Conservation (phyloP, 2,797 vertebrate genomes). For the Pipistrellus kuhlii region DNA sequence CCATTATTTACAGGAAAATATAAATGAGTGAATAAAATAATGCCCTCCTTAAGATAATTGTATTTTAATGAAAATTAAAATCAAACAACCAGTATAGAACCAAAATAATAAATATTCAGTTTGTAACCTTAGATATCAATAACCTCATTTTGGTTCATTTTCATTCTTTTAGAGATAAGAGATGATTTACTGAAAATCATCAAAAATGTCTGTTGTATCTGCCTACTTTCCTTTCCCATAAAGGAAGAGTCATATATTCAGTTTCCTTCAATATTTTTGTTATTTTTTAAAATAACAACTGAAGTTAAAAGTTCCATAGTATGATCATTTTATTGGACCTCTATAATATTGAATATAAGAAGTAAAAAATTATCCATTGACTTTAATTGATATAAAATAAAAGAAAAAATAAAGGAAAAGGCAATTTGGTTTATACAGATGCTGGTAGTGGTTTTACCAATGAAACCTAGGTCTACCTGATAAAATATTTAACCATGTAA, state of each 20-base stretch:
- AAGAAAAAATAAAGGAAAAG: not conserved
- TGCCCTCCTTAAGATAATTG: not conserved
- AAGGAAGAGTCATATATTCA: not conserved
- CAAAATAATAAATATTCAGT: not conserved
- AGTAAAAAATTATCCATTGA: not conserved
- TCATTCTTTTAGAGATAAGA: not conserved
- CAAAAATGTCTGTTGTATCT: not conserved
- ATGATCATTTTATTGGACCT: not conserved
- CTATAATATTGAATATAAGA: not conserved
- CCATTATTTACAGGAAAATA: constrained; percentile 6
- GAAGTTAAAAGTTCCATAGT: not conserved
- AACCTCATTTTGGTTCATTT: not conserved
- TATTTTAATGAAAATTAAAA: constrained; percentile 56
- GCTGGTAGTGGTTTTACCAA: not conserved
- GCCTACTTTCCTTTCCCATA: not conserved
- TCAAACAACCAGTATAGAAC: not conserved
- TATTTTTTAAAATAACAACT: not conserved
- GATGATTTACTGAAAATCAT: constrained; percentile 8
- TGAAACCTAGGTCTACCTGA: not conserved
- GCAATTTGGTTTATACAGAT: not conserved
- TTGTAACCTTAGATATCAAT: constrained; percentile 7
- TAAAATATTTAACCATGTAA: not conserved
- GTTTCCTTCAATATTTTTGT: not conserved
- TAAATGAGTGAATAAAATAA: constrained; percentile 46
- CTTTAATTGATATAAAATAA: not conserved